phyloP scores from a whole-genome alignment of 2,113 vertebrate genomes.

The Chelonoidis abingdonii region DNA sequence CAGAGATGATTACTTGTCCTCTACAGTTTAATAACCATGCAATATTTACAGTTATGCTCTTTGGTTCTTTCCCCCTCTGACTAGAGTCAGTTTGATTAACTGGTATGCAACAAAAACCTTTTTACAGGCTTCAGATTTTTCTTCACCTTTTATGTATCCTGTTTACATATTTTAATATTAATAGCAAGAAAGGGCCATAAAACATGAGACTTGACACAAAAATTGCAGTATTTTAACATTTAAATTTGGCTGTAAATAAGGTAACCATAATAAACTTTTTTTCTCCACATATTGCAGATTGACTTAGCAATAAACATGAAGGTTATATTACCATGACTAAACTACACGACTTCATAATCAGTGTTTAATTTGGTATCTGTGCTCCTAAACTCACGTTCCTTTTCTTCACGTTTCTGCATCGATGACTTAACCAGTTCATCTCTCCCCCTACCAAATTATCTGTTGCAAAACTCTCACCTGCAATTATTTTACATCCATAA shows the following conservation, averaged over 20 bases:
- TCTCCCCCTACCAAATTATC: neutral
- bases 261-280: conserved; percentile 22
- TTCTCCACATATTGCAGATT: conserved; percentile 10
- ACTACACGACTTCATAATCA: conserved; percentile 27
- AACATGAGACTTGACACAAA: conserved; percentile 39
- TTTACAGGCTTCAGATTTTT: conserved; percentile 44
- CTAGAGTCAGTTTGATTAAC: conserved; percentile 37
- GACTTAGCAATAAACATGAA: conserved; percentile 50
- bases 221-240: conserved; percentile 43
- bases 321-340: conserved; percentile 31
- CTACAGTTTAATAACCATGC: neutral
- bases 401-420: conserved; percentile 16
- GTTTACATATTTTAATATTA: conserved; percentile 64
- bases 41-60: conserved; percentile 5
- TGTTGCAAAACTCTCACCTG: conserved; percentile 25
- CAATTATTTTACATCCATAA: neutral
- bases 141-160: conserved; percentile 16
- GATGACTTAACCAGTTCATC: conserved; percentile 9
- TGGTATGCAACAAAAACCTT: conserved; percentile 27
- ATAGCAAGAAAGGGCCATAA: conserved; percentile 37
- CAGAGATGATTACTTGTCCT: neutral
- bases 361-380: conserved; percentile 55
- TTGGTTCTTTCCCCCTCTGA: neutral
- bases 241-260: conserved; percentile 61
- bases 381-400: conserved; percentile 14